These are phyloP conservation scores for Cygnus atratus DNA, from an alignment of 2,113 vertebrate species.

Conservation along the genomic window DNA sequence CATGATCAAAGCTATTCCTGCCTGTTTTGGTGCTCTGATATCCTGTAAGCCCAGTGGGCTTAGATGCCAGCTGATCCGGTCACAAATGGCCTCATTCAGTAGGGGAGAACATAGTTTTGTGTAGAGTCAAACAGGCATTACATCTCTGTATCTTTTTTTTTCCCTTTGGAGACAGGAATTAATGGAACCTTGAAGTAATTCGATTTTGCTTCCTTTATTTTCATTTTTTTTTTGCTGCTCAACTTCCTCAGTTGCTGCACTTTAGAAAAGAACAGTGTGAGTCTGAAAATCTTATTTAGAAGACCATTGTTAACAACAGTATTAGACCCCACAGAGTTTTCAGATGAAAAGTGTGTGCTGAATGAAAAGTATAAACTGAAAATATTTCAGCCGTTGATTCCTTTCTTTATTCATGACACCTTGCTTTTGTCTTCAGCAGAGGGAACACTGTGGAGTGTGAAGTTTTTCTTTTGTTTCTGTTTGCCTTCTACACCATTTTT, in stretches of 20 bases:
- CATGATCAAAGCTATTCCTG: background rate
- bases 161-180: background rate
- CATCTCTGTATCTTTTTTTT: background rate
- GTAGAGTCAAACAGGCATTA: background rate
- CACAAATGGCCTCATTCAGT: background rate
- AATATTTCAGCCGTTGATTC: background rate
- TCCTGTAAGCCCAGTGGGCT: background rate
- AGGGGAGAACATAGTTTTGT: background rate
- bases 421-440: background rate
- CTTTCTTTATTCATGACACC: background rate
- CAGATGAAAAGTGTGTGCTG: background rate
- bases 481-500: background rate
- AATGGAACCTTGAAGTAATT: background rate
- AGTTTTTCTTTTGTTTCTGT: background rate
- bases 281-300: background rate
- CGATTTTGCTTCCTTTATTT: background rate
- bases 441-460: background rate
- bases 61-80: background rate
- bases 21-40: background rate
- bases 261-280: background rate
- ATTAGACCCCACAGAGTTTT: background rate
- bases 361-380: background rate
- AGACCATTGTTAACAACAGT: background rate
- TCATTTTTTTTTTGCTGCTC: background rate
- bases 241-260: background rate